Percentiles rank a stretch among this genome's conserved stretches.
Conservation (phyloP, 1,140 invertebrate species). For the Drosophila jambulina region DNA sequence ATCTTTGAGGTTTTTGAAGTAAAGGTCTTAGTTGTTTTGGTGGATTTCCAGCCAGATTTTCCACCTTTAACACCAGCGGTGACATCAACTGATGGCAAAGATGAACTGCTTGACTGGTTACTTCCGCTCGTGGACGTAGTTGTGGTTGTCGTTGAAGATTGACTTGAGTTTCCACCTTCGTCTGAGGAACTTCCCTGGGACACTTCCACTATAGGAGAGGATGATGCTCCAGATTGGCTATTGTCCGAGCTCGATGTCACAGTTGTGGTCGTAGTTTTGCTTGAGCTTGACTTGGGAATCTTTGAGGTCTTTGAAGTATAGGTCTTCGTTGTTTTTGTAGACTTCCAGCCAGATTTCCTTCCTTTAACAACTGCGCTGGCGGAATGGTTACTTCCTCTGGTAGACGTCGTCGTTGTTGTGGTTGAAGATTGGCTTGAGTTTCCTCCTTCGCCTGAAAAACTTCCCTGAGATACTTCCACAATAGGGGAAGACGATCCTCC, state of each 20-base stretch:
- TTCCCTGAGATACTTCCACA: background rate
- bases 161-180: background rate
- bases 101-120: background rate
- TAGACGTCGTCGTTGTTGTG: background rate
- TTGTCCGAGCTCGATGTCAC: slow-evolving; percentile 1
- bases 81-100: background rate
- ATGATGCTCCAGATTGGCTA: background rate
- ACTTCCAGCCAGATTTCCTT: slow-evolving; percentile 7
- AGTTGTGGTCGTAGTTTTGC: slow-evolving; percentile 18
- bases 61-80: background rate
- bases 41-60: slow-evolving; percentile 13
- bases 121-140: slow-evolving; percentile 1
- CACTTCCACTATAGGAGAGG: slow-evolving; percentile 2
- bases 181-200: background rate
- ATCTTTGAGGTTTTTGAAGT: slow-evolving; percentile 4
- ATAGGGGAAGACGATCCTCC: background rate
- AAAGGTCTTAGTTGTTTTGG: slow-evolving; percentile 31
- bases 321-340: slow-evolving; percentile 30
- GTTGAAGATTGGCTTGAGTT: too few species aligned
- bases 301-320: slow-evolving; percentile 2
- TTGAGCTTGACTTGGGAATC: background rate
- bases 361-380: background rate
- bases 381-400: background rate
- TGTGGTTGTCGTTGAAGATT: slow-evolving; percentile 5
- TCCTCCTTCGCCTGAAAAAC: too few species aligned